A percentile compares a stretch with the other conserved stretches of the same genome.
Evolutionary conservation across 2,888 invertebrate genomes (phyloP).

Genomic region (Thereva nobilitata): DNA sequence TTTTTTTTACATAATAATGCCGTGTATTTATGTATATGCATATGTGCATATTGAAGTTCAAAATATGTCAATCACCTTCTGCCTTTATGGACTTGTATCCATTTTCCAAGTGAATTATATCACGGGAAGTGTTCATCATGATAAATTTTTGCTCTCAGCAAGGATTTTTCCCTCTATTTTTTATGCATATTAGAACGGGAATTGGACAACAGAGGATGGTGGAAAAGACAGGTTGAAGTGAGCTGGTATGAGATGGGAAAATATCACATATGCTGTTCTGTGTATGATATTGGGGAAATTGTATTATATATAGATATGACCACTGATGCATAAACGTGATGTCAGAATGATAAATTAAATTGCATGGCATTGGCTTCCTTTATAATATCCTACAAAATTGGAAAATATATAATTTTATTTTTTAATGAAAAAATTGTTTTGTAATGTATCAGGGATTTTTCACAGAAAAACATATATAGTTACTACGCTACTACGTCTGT

Average conservation of each 20-base stretch:
- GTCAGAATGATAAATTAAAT: slow-evolving; percentile 27
- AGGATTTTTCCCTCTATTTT: slow-evolving; percentile 9
- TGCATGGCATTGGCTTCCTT: background rate
- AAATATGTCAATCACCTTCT: slow-evolving; percentile 28
- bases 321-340: slow-evolving; percentile 26
- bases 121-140: slow-evolving; percentile 28
- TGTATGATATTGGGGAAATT: background rate
- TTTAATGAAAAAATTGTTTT: too few species aligned
- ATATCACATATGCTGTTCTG: too few species aligned
- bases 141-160: slow-evolving; percentile 27
- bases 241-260: too few species aligned
- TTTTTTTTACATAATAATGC: too few species aligned
- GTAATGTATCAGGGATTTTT: too few species aligned
- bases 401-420: background rate
- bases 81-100: slow-evolving; percentile 30
- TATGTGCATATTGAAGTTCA: slow-evolving; percentile 11
- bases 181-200: slow-evolving; percentile 25
- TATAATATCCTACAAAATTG: slow-evolving; percentile 11
- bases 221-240: too few species aligned
- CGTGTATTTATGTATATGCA: slow-evolving; percentile 17
- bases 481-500: too few species aligned
- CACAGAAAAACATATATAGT: too few species aligned
- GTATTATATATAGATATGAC: slow-evolving; percentile 26
- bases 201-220: too few species aligned
- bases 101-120: slow-evolving; percentile 32